Evolutionary conservation across 2,888 invertebrate genomes (phyloP).

Genomic region (Zele albiditarsus): DNA sequence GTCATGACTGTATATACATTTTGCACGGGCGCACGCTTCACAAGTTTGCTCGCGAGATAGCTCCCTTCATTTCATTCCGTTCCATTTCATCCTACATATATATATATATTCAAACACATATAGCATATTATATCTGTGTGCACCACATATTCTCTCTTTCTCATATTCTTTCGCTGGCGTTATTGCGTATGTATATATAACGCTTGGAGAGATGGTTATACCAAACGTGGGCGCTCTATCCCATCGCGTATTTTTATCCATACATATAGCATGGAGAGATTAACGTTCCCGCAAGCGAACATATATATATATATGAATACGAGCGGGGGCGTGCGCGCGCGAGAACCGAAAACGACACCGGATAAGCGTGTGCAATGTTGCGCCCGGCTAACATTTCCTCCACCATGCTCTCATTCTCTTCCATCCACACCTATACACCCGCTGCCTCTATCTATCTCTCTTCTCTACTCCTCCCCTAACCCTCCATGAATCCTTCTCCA

Average conservation of each 20-base stretch:
- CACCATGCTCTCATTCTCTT: slow-evolving; percentile 31
- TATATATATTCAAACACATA: background rate
- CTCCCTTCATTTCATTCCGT: slow-evolving; percentile 37
- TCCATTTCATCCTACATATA: slow-evolving; percentile 12
- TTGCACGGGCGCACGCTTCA: background rate
- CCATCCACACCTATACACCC: background rate
- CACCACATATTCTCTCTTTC: slow-evolving; percentile 11
- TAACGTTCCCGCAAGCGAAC: slow-evolving; percentile 33
- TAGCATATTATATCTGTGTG: background rate
- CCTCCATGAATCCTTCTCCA: slow-evolving; percentile 36
- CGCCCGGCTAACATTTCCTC: slow-evolving; percentile 20
- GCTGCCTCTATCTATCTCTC: slow-evolving; percentile 15
- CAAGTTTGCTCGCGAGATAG: slow-evolving; percentile 19
- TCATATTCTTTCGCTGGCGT: slow-evolving; percentile 13
- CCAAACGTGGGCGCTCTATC: slow-evolving; percentile 43
- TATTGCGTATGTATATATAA: slow-evolving; percentile 6
- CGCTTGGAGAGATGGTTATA: slow-evolving; percentile 21
- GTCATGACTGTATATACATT: background rate
- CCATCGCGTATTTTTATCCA: slow-evolving; percentile 42
- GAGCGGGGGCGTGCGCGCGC: slow-evolving; percentile 32
- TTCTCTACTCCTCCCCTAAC: slow-evolving; percentile 40
- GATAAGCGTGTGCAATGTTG: slow-evolving; percentile 33
- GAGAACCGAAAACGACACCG: slow-evolving; percentile 34
- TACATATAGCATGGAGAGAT: slow-evolving; percentile 37
- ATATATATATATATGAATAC: slow-evolving; percentile 1